Conservation (phyloP, 2,888 invertebrate genomes). For the Odontomyia ornata region DNA sequence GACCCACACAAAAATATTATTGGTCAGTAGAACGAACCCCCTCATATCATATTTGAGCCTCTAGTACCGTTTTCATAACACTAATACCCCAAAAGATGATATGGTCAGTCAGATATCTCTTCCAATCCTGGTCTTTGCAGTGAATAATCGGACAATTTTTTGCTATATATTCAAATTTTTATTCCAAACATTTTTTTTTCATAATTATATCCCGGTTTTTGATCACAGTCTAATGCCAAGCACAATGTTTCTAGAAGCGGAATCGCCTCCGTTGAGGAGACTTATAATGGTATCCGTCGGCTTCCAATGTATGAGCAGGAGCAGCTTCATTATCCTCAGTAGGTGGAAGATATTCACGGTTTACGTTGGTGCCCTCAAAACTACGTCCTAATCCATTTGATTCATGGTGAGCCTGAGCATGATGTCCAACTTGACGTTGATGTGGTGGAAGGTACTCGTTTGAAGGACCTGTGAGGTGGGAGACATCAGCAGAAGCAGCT, state of each 20-base stretch:
- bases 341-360: slow-evolving; percentile 27
- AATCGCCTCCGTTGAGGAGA: background rate
- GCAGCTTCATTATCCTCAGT: background rate
- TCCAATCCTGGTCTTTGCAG: too few species aligned
- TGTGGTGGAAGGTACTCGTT: slow-evolving; percentile 40
- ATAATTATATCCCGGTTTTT: too few species aligned
- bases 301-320: slow-evolving; percentile 7
- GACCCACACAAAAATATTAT: too few species aligned
- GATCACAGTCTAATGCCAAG: too few species aligned
- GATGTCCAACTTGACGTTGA: slow-evolving; percentile 6
- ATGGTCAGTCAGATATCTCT: too few species aligned
- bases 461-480: slow-evolving; percentile 24
- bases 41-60: too few species aligned
- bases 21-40: too few species aligned
- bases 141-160: too few species aligned
- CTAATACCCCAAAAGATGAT: too few species aligned
- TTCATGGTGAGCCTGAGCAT: background rate
- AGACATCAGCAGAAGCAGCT: slow-evolving; percentile 36
- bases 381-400: background rate
- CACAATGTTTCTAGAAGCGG: background rate
- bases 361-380: background rate
- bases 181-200: too few species aligned
- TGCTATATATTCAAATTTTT: too few species aligned
- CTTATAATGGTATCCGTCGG: slow-evolving; percentile 22
- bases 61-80: too few species aligned